Evolutionary conservation across 2,888 invertebrate genomes (phyloP), one percentile per base, ranked within the genome.

Genomic region (Tolmerus cingulatus): DNA sequence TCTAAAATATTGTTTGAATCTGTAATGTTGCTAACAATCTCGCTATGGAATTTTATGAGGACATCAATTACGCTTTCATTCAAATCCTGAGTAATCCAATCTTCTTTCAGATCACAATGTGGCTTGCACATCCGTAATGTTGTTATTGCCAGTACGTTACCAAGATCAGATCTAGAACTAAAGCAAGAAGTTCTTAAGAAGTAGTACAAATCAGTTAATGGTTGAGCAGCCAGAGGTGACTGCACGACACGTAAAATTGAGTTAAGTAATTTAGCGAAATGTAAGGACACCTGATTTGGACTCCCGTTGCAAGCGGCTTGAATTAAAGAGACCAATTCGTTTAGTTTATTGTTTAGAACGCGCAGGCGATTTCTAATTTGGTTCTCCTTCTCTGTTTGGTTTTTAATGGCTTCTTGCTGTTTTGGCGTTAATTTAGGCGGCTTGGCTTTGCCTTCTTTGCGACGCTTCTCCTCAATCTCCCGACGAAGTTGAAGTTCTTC

Each of bases 401-500:
- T 95, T 91, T 96, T 97, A 84, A 98, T 95, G 0, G 96, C 96
- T 92, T 99, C 99, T 91, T 97, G 96, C 92, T 99, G 99, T 92
- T 99, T 99, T 16, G 96, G 95, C 0, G 97, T 96, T 79, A 96
- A 92, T 90, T 95, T 95, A 0, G 95, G 95, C 76, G 95, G 95
- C 90, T 96, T 96, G 57, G 95, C 92, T 92, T 96, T 97, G 0
- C 97, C 97, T 90, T 97, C 96, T 87, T 94, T 95, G 40, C 95
- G 95, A 86, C 95, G 95, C 92, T 98, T 98, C 90, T 98, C 98
- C 90, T 98, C 98, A 27, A 98, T 93, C 93, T 99, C 98, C 88
- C 97, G 95, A n/a, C 97, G 94, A 86, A 99, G 93, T 91, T 98
- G 97, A 89, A 98, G 92, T 92, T 99, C 99, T 91, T 98, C 99